Base-by-base conservation (phyloP, 2,797 vertebrate genomes). In the Sylvilagus floridanus region DNA sequence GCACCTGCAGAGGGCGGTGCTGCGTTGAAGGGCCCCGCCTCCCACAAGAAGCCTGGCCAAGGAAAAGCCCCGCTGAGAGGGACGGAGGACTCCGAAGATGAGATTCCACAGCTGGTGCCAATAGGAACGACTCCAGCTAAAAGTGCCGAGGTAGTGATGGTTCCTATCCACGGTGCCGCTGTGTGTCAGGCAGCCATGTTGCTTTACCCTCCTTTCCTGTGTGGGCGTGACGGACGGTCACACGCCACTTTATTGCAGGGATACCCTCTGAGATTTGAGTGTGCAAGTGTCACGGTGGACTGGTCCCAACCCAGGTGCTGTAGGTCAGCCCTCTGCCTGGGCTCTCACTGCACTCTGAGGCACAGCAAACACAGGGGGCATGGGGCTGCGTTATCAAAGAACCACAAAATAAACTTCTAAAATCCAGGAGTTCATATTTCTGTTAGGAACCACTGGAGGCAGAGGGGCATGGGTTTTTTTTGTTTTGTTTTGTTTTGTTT, bases 81-180 rank as follows among this genome's bases (percentile, higher is more conserved):
- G 77, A 19, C 50, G 47, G 73, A 35, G 0, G 76, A 93, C 5
- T 17, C 68, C 5, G 94, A 97, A 37, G 97, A 98, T 0, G 97
- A 98, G 91, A 98, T 98, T 90, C 98, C 98, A 63, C 92, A 98
- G 1, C 96, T 98, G 47, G 97, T 98, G 19, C 98, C 98, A 57
- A 79, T 98, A 84, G 83, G 96, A 62, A 19, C 30, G 68, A 57
- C 93, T 69, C 60, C 19, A 0, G 35, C 50, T 30, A 65, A 91
- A 35, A 90, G 91, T 1, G 2, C 37, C 11, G 37, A 98, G 98
- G 98, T 98, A 98, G 71, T 73, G 17, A 24, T 63, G 7, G 14
- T 65, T 37, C 6, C 1, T 69, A 4, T 24, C 82, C 1, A 1
- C 12, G 32, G 4, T 35, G 32, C 35, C 54, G 13, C 5, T 35